These are phyloP conservation scores for Achroia grisella DNA, from an alignment of 1,140 invertebrate genomes.

Conservation along the genomic window DNA sequence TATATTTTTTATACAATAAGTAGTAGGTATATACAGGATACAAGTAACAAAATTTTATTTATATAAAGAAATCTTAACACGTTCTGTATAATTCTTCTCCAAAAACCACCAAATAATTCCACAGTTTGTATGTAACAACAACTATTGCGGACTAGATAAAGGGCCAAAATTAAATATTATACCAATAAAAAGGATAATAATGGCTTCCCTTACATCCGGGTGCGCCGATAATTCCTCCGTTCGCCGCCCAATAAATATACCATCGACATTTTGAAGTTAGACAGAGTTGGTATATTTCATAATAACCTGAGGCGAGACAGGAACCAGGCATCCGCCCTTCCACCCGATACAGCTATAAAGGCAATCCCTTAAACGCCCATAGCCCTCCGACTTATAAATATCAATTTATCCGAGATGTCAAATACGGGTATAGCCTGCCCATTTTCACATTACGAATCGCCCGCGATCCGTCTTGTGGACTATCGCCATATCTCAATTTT, in stretches of 20 bases:
- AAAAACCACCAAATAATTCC: constrained; percentile 28
- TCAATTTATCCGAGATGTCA: constrained; percentile 69
- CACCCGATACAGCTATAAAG: constrained; percentile 57
- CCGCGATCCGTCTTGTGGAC: constrained; percentile 37
- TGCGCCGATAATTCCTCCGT: constrained; percentile 56
- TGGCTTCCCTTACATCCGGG: constrained; percentile 56
- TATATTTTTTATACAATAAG: too few relatives aligned
- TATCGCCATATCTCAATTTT: constrained; percentile 46
- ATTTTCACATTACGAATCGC: constrained; percentile 56
- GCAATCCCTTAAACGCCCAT: constrained; percentile 66
- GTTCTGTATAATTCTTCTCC: too few relatives aligned
- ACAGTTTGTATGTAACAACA: constrained; percentile 56
- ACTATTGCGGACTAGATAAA: constrained; percentile 44
- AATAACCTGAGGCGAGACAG: constrained; percentile 61
- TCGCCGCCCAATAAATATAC: constrained; percentile 61
- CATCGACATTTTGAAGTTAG: constrained; percentile 66
- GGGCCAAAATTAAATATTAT: constrained; percentile 72
- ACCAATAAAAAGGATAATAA: constrained; percentile 72
- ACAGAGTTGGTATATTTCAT: constrained; percentile 62
- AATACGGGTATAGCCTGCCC: constrained; percentile 49
- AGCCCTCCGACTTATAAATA: constrained; percentile 68
- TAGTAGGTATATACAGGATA: too few relatives aligned
- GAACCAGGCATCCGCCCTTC: constrained; percentile 47
- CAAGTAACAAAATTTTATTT: too few relatives aligned
- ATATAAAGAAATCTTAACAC: too few relatives aligned